Conservation (phyloP, 2,888 invertebrate species). For the Parelbella ahira region DNA sequence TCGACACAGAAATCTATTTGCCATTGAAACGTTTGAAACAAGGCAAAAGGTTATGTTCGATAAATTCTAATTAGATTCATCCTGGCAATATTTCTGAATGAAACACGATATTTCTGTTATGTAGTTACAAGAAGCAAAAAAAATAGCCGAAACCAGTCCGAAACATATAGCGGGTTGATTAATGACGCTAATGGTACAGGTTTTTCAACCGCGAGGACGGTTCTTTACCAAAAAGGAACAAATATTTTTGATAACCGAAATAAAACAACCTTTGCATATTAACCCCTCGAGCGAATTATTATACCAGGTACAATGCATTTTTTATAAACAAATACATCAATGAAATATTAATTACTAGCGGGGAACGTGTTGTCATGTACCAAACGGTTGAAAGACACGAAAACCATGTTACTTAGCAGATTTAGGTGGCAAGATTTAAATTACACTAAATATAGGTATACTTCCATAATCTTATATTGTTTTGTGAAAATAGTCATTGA, state of each 20-base stretch:
- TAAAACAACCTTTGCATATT: slow-evolving; percentile 1
- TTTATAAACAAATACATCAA: too few relatives aligned
- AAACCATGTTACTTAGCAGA: too few relatives aligned
- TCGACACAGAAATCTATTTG: not conserved
- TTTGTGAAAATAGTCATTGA: too few relatives aligned
- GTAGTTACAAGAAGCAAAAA: not conserved
- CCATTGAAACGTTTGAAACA: not conserved
- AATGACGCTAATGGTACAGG: slow-evolving; percentile 23
- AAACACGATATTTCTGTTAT: slow-evolving; percentile 7
- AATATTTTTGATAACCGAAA: slow-evolving; percentile 10
- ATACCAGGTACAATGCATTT: not conserved
- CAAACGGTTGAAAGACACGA: too few relatives aligned
- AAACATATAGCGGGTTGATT: slow-evolving; percentile 17
- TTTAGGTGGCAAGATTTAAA: too few relatives aligned
- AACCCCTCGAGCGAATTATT: not conserved
- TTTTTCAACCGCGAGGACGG: slow-evolving; percentile 8
- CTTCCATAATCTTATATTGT: too few relatives aligned
- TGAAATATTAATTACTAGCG: too few relatives aligned
- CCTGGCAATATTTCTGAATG: slow-evolving; percentile 3
- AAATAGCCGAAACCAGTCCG: slow-evolving; percentile 11
- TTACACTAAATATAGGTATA: too few relatives aligned
- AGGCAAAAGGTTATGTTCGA: too few relatives aligned
- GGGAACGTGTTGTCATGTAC: too few relatives aligned
- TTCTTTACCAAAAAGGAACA: slow-evolving; percentile 4
- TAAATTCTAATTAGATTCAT: not conserved